phyloP scores from a whole-genome alignment of 2,888 invertebrate species.

The Clepsis dumicolana region DNA sequence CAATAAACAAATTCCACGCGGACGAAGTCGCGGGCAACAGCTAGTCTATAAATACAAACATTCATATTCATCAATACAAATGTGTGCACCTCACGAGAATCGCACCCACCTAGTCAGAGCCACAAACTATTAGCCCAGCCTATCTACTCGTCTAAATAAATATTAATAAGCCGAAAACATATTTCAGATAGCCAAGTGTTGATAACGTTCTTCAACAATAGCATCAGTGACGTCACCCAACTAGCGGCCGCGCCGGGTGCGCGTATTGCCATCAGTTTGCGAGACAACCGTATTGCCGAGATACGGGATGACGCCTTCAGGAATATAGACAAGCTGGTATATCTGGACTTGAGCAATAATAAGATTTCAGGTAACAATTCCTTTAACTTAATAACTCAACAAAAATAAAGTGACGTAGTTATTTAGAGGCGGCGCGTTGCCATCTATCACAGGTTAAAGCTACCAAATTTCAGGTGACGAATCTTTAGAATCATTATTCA shows the following conservation, averaged over 20 bases:
- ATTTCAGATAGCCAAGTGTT: constrained; percentile 77
- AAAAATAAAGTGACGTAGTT: no score
- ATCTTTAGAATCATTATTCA: no score
- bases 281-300: constrained; percentile 80
- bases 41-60: no score
- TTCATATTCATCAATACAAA: no score
- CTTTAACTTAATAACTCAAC: not conserved
- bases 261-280: constrained; percentile 81
- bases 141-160: not conserved
- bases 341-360: constrained; percentile 87
- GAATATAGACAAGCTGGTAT: constrained; percentile 78
- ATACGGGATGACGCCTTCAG: constrained; percentile 83
- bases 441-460: no score
- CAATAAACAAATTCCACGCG: no score
- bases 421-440: no score
- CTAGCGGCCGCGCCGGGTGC: constrained; percentile 75
- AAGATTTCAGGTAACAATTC: constrained; percentile 75
- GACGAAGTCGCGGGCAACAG: no score
- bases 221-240: constrained; percentile 77
- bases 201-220: constrained; percentile 86
- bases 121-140: not conserved
- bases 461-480: no score
- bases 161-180: not conserved
- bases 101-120: no score
- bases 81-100: not conserved